These are phyloP conservation scores for Tragelaphus oryx DNA, from an alignment of 2,797 vertebrate genomes.

Conservation along the genomic window DNA sequence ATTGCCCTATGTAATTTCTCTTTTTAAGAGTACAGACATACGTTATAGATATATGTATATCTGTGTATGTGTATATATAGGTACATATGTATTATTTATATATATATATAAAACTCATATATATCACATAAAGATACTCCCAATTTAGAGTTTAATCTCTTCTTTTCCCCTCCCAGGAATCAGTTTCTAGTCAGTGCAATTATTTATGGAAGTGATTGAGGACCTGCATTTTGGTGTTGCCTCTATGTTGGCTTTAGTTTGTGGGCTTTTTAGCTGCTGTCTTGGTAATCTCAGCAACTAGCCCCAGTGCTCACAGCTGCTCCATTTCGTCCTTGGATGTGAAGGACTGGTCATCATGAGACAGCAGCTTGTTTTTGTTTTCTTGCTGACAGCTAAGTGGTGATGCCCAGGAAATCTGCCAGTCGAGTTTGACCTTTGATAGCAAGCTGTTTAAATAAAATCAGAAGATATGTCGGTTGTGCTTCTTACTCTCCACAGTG, in stretches of 20 bases:
- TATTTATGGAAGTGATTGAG: background rate
- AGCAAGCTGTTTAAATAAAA: constrained; percentile 7
- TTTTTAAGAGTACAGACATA: background rate
- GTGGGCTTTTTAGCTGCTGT: background rate
- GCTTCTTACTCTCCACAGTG: background rate
- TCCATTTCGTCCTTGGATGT: background rate
- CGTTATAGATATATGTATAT: background rate
- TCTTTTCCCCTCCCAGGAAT: background rate
- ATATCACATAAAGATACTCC: background rate
- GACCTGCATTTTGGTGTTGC: background rate
- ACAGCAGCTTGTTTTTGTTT: background rate
- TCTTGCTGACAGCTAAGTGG: background rate
- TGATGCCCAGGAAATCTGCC: background rate
- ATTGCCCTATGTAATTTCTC: background rate
- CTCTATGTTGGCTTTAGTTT: background rate
- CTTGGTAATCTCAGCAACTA: background rate
- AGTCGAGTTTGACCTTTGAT: background rate
- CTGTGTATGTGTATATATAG: background rate
- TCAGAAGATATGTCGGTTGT: background rate
- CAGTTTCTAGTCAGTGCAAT: background rate
- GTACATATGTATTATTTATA: background rate
- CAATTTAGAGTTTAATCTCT: background rate
- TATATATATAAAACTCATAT: background rate
- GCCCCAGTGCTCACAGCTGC: background rate
- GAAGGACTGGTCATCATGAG: background rate